Conservation (phyloP, 2,888 invertebrate species). For the Sphaerophoria taeniata region DNA sequence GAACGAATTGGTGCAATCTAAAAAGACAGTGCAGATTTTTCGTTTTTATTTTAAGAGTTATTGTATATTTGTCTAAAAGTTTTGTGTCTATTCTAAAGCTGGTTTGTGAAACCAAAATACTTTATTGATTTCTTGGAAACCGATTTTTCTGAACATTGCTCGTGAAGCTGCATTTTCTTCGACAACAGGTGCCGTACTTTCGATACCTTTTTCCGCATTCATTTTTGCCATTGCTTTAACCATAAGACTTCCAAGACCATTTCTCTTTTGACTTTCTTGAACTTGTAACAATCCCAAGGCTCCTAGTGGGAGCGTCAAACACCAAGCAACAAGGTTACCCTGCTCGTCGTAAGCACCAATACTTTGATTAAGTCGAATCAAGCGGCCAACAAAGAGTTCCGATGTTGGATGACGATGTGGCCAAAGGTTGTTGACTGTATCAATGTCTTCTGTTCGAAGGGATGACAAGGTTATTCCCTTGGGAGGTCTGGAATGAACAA, state of each 20-base stretch:
- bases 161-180: slow-evolving; percentile 66
- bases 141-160: slow-evolving; percentile 72
- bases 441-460: slow-evolving; percentile 60
- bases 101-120: slow-evolving; percentile 17
- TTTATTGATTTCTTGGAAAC: slow-evolving; percentile 67
- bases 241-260: slow-evolving; percentile 71
- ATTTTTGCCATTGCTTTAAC: slow-evolving; percentile 68
- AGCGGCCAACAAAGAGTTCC: slow-evolving; percentile 61
- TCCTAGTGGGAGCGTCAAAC: slow-evolving; percentile 68
- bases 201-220: slow-evolving; percentile 65
- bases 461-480: slow-evolving; percentile 63
- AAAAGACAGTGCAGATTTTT: too few relatives aligned
- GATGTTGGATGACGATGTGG: slow-evolving; percentile 74
- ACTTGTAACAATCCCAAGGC: slow-evolving; percentile 74
- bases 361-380: slow-evolving; percentile 69
- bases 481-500: slow-evolving; percentile 57
- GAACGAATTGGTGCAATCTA: too few relatives aligned
- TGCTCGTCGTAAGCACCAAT: slow-evolving; percentile 73
- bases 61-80: too few relatives aligned
- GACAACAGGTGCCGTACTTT: slow-evolving; percentile 71
- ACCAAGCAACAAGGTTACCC: slow-evolving; percentile 74
- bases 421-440: slow-evolving; percentile 73
- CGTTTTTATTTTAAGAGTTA: too few relatives aligned
- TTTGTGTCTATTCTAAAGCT: too few relatives aligned
- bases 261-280: slow-evolving; percentile 56